Percentiles rank a stretch among this genome's conserved stretches.
These are phyloP conservation scores for Drosophila niveifrons DNA, from an alignment of 2,888 invertebrate species.

Conservation along the genomic window DNA sequence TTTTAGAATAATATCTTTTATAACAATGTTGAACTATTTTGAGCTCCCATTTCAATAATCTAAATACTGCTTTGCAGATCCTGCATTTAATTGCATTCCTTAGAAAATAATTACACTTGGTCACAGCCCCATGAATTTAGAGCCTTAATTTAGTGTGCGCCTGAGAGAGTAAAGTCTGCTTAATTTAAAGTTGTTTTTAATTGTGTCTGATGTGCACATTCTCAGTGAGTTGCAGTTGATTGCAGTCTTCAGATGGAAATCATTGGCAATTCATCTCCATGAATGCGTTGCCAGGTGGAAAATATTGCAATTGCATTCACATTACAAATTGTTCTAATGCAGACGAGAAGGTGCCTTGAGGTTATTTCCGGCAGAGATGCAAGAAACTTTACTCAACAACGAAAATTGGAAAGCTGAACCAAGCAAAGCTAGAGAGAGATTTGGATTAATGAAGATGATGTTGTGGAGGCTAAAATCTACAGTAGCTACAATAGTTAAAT, in stretches of 20 bases:
- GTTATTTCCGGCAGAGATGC: neutral
- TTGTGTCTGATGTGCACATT: neutral
- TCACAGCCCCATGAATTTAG: neutral
- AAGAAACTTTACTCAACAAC: neutral
- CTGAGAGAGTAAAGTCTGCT: neutral
- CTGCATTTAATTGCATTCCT: neutral
- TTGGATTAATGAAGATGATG: conserved; percentile 8
- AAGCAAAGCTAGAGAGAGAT: neutral
- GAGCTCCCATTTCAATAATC: neutral
- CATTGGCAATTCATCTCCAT: conserved; percentile 1
- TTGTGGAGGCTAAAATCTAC: neutral
- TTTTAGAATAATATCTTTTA: too few species aligned
- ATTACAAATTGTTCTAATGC: neutral
- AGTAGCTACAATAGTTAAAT: conserved; percentile 1
- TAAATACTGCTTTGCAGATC: neutral
- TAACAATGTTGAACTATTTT: neutral
- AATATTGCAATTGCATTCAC: neutral
- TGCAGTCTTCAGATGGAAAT: neutral
- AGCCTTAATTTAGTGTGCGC: neutral
- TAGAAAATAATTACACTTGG: neutral
- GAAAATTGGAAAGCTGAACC: neutral
- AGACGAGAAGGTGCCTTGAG: neutral
- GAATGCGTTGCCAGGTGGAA: neutral
- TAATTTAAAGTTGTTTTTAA: conserved; percentile 1
- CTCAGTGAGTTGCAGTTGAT: conserved; percentile 1